Evolutionary conservation across 2,888 invertebrate genomes (phyloP), one percentile per base, ranked within the genome.

Genomic region (Orthosia cruda): DNA sequence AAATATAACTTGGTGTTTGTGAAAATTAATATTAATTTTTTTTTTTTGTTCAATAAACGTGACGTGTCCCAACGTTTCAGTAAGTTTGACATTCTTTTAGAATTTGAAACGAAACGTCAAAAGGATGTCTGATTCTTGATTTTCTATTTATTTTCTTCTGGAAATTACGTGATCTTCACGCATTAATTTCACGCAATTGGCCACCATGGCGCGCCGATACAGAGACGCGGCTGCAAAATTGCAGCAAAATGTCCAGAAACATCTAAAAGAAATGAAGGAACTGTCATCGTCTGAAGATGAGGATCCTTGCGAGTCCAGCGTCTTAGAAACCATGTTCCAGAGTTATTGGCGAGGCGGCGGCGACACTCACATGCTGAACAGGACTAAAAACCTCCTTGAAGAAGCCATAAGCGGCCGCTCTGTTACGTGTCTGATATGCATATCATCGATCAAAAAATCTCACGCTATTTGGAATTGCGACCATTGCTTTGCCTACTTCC

Each of bases 381-480:
- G 98, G 88, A 98, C 98, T 7, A 97, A 98, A 89, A 97, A 97
- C 65, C 98, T 98, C 90, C 94, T 99, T 69, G 98, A 98, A 90
- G 98, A 99, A 93, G 97, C 98, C 0, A 97, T 99, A 85, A 97
- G 98, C 88, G 98, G 98, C 26, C 98, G 98, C 12, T 97, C 98
- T 13, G 97, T 98, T 3, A 98, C 98, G 16, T 99, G 99, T 91
- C 97, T 99, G 4, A 98, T 99, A 89, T 99, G 99, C 89, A 99
- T 99, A 91, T 98, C 98, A 4, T 98, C 98, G 57, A 97, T 99
- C 18, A 98, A 98, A 92, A 97, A 98, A 86, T 97, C 97, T 70
- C 98, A 99, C 90, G 94, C 98, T 97, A 98, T 99, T 80, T 99
- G 99, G 99, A 98, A 97, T 58, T 99, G 99, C 91, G 94, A 94